Evolutionary conservation across 2,113 vertebrate genomes (phyloP).

Genomic region (Callipepla squamata): DNA sequence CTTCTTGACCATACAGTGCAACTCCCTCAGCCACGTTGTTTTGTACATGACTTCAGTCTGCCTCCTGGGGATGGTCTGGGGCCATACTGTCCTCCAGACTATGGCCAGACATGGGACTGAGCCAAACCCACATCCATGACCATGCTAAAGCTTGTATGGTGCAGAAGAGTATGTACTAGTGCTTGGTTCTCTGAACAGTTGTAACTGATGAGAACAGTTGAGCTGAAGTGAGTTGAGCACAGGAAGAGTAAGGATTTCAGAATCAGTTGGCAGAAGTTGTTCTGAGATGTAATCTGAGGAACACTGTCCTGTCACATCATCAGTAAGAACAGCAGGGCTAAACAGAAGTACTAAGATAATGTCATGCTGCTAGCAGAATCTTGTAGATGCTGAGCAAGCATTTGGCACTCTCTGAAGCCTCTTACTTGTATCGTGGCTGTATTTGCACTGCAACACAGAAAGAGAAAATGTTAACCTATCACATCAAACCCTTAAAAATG

Average conservation of each 20-base stretch:
- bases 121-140: background rate
- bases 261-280: background rate
- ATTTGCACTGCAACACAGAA: background rate
- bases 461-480: background rate
- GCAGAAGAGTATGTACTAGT: background rate
- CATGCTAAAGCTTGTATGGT: background rate
- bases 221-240: background rate
- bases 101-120: background rate
- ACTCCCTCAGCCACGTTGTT: background rate
- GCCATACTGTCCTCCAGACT: background rate
- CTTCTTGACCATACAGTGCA: fast-evolving
- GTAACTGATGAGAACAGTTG: background rate
- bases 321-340: background rate
- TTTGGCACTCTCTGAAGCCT: background rate
- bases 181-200: background rate
- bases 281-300: background rate
- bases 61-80: background rate
- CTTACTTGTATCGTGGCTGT: background rate
- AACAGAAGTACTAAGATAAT: background rate
- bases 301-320: background rate
- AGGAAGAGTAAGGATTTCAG: background rate
- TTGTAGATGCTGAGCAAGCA: background rate
- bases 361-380: background rate
- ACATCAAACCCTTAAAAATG: background rate
- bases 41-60: background rate